Evolutionary conservation across 1,140 invertebrate genomes (phyloP), one percentile per base, ranked within the genome.

Genomic region (Dufourea novaeangliae): DNA sequence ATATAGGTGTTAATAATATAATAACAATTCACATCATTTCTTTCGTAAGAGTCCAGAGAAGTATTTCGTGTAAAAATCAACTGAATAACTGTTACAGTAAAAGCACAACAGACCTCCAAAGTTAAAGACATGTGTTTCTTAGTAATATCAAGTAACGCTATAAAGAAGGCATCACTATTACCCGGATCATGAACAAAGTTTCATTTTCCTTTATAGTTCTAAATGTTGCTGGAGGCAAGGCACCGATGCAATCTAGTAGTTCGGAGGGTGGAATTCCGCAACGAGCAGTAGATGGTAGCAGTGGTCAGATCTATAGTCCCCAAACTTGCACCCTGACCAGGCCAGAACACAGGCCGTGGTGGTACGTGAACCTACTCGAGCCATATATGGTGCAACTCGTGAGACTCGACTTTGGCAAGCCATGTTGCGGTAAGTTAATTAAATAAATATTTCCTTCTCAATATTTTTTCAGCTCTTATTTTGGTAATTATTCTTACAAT

Each of bases 341-440:
- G 90, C 91, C 94, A 0, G 97, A 98, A 90, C 91, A 94, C 6
- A 94, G 95, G 17, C 97, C 98, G 10, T 98, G 97, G 97, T 98
- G 97, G 97, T 98, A 98, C 91, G 97, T 98, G 81, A 98, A 98
- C 91, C 94, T 98, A 0, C 93, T 98, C 34, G 98, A 98, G 87
- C 97, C 97, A 0, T 98, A 98, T 90, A 98, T 98, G 97, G 97
- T 98, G 46, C 97, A 98, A 90, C 93, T 98, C 57, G 97, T 98
- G 12, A 92, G 98, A 50, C 92, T 98, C 54, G 98, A 98, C 92
- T 98, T 98, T 90, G 98, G 97, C 56, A 97, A 97, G 91, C 94
- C 96, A 20, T 98, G 97, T 87, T 98, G 97, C 90, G 97, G 97
- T 97, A 92, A 96, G 95, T 94, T 59, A 57, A 56, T 52, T 12